Evolutionary conservation across 2,797 vertebrate species (phyloP), one percentile per base, ranked within the genome.

Genomic region (Chelon labrosus): DNA sequence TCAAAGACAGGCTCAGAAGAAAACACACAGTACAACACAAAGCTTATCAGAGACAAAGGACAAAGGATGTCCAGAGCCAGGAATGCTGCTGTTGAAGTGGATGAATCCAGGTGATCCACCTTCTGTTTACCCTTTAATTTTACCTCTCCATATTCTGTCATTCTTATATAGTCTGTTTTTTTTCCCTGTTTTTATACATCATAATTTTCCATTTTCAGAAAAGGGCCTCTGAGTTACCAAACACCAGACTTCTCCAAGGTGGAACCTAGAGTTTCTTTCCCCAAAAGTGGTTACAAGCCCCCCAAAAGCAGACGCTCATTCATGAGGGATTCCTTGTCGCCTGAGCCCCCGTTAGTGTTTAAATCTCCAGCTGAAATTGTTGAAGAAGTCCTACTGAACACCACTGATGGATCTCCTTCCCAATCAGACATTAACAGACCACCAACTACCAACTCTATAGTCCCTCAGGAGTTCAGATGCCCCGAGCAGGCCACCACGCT

Each of bases 231-330:
- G 66, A 95, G 91, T 86, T 93, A 95, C 84, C 93, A 92, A 0
- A 92, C 93, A 10, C 97, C 96, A 0, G 97, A 99, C 88, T 96
- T 98, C 76, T 98, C 98, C 64, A 96, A 96, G 86, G 97, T 99
- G 82, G 92, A 94, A 70, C 94, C 97, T 0, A 87, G 89, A 47
- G 95, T 99, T 47, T 91, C 56, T 55, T 95, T 98, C 68, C 96
- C 97, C 16, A 97, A 92, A 82, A 66, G 84, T 37, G 91, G 81
- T 52, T 98, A 98, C 89, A 95, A 59, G 0, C 97, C 96, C 0
- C 97, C 97, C 0, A 96, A 92, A 81, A 94, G 96, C 77, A 89
- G 82, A n/a, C 60, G 2, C 4, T 67, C 71, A 0, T 63, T 68
- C 1, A 49, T 59, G 5, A 76, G 65, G 22, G 70, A 57, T 11